These are phyloP conservation scores for Halcyon leucocephala DNA, from an alignment of 2,797 vertebrate species.

Conservation along the genomic window DNA sequence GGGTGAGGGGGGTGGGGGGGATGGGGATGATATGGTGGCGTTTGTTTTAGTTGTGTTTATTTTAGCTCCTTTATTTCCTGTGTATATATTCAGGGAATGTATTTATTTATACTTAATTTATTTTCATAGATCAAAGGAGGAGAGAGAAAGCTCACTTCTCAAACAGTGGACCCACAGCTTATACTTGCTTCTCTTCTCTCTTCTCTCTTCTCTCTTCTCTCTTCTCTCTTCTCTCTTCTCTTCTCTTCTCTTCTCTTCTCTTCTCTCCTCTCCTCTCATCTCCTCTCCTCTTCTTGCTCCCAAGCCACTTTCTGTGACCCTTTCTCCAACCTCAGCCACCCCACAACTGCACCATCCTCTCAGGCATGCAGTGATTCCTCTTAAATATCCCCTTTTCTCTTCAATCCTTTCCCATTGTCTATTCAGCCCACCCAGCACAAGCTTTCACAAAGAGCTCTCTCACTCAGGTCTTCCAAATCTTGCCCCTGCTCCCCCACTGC, in stretches of 20 bases:
- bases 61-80: constrained; percentile 11
- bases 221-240: background rate
- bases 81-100: background rate
- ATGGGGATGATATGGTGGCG: background rate
- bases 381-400: background rate
- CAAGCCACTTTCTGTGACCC: background rate
- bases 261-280: too few relatives aligned
- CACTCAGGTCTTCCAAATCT: background rate
- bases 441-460: background rate
- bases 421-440: background rate
- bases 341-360: background rate
- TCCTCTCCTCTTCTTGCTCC: background rate
- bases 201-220: background rate
- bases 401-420: background rate
- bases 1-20: too few relatives aligned
- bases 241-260: too few relatives aligned
- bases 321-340: background rate
- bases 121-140: background rate
- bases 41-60: background rate
- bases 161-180: background rate
- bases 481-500: background rate
- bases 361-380: background rate
- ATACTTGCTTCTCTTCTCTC: background rate
- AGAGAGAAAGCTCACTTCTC: background rate
- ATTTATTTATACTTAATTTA: background rate